Evolutionary conservation across 1,140 invertebrate species (phyloP).

Genomic region (Calycopis cecrops): DNA sequence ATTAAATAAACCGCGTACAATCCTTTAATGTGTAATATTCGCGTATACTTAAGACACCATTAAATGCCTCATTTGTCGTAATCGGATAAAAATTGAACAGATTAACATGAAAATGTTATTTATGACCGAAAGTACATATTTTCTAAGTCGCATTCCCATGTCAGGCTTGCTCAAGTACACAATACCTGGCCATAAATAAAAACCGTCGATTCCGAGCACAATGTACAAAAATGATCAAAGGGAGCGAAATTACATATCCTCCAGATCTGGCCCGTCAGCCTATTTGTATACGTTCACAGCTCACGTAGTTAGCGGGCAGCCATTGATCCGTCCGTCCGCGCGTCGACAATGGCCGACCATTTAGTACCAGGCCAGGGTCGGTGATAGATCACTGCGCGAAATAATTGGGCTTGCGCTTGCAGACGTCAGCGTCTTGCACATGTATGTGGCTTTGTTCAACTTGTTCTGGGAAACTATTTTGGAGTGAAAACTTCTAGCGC

Average conservation of each 20-base stretch:
- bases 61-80: too few species aligned
- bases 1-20: too few species aligned
- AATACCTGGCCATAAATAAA: too few species aligned
- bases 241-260: slow-evolving; percentile 26
- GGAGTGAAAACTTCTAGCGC: too few species aligned
- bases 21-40: too few species aligned
- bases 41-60: too few species aligned
- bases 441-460: neutral
- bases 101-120: too few species aligned
- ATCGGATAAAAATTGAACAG: too few species aligned
- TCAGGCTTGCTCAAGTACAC: too few species aligned
- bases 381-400: slow-evolving; percentile 44
- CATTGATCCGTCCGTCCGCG: slow-evolving; percentile 54
- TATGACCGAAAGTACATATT: too few species aligned
- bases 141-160: slow-evolving; percentile 5
- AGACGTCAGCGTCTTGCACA: neutral
- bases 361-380: slow-evolving; percentile 26
- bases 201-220: neutral
- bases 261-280: slow-evolving; percentile 25
- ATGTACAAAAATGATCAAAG: slow-evolving; percentile 27
- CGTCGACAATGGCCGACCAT: slow-evolving; percentile 43
- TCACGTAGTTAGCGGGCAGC: slow-evolving; percentile 41
- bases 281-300: slow-evolving; percentile 59
- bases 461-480: too few species aligned
- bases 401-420: slow-evolving; percentile 34